Conservation (phyloP, 2,113 vertebrate species). For the Motacilla tschutschensis region DNA sequence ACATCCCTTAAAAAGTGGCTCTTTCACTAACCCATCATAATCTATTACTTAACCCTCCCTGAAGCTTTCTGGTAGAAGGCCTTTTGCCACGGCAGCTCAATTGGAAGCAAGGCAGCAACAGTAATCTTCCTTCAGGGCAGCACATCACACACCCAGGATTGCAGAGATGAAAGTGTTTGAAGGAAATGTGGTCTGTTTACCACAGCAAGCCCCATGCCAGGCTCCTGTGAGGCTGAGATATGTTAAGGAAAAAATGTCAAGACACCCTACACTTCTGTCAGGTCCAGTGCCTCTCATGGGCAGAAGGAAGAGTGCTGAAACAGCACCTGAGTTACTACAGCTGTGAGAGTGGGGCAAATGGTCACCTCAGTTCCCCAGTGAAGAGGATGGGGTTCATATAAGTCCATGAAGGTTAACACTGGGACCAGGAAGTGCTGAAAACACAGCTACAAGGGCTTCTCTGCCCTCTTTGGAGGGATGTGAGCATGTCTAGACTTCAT, state of each 20-base stretch:
- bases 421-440: background rate
- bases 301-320: background rate
- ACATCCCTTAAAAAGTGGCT: background rate
- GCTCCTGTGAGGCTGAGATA: background rate
- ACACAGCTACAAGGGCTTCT: fast-evolving
- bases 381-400: background rate
- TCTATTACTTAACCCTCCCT: background rate
- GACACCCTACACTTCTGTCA: background rate
- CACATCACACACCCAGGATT: background rate
- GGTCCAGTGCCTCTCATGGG: background rate
- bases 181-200: background rate
- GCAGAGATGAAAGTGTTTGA: background rate
- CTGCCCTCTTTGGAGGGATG: background rate
- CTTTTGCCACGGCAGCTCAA: background rate
- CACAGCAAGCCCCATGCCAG: background rate
- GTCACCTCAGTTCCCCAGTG: background rate
- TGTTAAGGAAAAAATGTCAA: slow-evolving; percentile 20
- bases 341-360: background rate
- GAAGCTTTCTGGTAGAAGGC: background rate
- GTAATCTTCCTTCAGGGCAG: slow-evolving; percentile 1
- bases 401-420: fast-evolving
- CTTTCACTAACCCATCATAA: background rate
- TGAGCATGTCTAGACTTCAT: background rate
- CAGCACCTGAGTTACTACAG: background rate
- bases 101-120: background rate